Evolutionary conservation across 2,888 invertebrate genomes (phyloP).

Genomic region (Allolobophora icterica): DNA sequence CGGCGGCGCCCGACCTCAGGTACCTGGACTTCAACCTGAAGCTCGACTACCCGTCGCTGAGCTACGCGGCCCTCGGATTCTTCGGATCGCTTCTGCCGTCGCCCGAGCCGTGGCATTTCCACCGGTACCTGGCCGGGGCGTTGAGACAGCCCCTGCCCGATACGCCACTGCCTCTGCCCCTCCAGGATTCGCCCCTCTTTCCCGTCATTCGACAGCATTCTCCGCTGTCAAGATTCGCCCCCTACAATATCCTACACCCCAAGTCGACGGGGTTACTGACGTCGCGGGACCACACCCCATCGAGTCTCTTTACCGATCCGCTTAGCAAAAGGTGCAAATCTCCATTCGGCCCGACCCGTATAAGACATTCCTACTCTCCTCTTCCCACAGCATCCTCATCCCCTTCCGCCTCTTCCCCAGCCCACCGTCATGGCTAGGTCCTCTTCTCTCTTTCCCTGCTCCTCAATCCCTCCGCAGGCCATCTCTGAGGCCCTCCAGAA

Average conservation of each 20-base stretch:
- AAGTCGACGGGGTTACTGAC: not conserved
- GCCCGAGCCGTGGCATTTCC: not conserved
- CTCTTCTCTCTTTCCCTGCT: not conserved
- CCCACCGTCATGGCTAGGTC: not conserved
- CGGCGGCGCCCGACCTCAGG: not conserved
- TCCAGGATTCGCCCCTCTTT: conserved; percentile 5
- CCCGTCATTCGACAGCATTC: conserved; percentile 22
- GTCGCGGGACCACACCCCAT: not conserved
- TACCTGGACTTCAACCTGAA: conserved; percentile 4
- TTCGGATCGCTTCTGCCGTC: not conserved
- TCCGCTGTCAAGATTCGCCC: conserved; percentile 12
- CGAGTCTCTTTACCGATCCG: not conserved
- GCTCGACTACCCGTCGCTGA: not conserved
- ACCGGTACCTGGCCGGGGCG: not conserved
- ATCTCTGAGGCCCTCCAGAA: not conserved
- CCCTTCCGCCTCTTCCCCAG: not conserved
- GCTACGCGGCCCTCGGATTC: not conserved
- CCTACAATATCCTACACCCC: not conserved
- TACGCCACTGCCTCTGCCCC: not conserved
- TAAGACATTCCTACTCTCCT: not conserved
- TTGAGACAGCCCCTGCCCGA: not conserved
- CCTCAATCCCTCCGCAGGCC: not conserved
- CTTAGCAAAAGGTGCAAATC: conserved; percentile 17
- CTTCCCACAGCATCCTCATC: not conserved
- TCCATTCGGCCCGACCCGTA: not conserved